phyloP scores from a whole-genome alignment of 2,888 invertebrate genomes.

The Fragum sueziense region DNA sequence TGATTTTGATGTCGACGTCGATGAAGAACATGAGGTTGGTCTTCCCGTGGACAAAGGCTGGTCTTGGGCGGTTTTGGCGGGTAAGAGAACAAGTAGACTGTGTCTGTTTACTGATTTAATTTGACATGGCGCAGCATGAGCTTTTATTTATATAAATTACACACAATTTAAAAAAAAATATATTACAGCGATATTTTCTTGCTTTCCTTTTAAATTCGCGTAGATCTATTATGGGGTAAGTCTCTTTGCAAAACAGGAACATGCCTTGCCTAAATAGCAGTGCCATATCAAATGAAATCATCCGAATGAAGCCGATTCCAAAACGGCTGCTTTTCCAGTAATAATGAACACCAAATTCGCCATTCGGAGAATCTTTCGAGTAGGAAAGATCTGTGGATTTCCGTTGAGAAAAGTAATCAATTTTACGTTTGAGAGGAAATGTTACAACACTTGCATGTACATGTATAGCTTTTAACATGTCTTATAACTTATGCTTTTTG shows the following conservation, averaged over 20 bases:
- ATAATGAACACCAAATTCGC: no score
- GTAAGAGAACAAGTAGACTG: slow-evolving; percentile 13
- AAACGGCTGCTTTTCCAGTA: no score
- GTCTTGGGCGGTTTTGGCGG: slow-evolving; percentile 44
- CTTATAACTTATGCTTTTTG: not conserved
- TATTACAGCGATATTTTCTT: not conserved
- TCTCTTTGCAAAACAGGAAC: no score
- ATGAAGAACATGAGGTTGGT: not conserved
- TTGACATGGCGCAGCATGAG: no score
- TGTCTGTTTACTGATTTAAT: no score
- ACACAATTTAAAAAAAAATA: not conserved
- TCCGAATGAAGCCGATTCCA: no score
- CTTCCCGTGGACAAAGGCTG: slow-evolving; percentile 46
- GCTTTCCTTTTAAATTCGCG: no score
- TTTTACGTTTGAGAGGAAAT: not conserved
- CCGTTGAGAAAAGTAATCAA: not conserved
- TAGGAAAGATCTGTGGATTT: not conserved
- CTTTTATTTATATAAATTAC: no score
- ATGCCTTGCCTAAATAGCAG: no score
- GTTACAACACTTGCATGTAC: not conserved
- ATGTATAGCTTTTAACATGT: not conserved
- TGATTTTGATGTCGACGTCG: not conserved
- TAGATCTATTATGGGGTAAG: no score
- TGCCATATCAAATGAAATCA: no score
- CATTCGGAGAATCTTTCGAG: not conserved